Evolutionary conservation across 2,797 vertebrate genomes (phyloP).

Genomic region (Loris lydekkerianus): DNA sequence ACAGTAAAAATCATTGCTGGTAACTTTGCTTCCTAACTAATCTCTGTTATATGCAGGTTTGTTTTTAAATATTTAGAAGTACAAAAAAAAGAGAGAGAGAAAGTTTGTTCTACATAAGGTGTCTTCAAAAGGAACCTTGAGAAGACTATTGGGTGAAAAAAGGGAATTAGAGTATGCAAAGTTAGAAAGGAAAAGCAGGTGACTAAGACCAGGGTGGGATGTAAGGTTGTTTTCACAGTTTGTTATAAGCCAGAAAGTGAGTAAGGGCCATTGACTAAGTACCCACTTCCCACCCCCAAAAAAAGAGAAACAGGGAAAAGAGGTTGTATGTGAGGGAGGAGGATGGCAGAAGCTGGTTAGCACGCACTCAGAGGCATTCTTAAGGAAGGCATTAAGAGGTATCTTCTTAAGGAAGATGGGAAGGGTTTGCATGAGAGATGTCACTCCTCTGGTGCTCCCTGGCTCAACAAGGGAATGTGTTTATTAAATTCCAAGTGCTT

Average conservation of each 20-base stretch:
- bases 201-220: background rate
- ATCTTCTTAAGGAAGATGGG: background rate
- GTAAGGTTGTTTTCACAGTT: conserved; percentile 47
- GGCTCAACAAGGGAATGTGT: background rate
- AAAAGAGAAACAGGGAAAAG: background rate
- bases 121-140: background rate
- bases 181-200: background rate
- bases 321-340: background rate
- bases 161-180: background rate
- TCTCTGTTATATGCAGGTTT: conserved; percentile 1
- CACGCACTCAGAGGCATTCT: background rate
- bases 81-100: background rate
- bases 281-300: too few species aligned
- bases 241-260: background rate
- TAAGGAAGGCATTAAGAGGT: background rate
- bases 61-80: conserved; percentile 45
- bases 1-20: background rate
- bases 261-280: background rate
- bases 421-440: background rate
- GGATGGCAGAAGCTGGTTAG: background rate
- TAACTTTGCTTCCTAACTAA: background rate
- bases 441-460: background rate
- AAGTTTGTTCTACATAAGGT: background rate
- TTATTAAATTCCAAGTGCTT: conserved; percentile 50
- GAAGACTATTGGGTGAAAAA: background rate